Conservation (phyloP, 2,113 vertebrate species). For the Hemichromis elongatus region DNA sequence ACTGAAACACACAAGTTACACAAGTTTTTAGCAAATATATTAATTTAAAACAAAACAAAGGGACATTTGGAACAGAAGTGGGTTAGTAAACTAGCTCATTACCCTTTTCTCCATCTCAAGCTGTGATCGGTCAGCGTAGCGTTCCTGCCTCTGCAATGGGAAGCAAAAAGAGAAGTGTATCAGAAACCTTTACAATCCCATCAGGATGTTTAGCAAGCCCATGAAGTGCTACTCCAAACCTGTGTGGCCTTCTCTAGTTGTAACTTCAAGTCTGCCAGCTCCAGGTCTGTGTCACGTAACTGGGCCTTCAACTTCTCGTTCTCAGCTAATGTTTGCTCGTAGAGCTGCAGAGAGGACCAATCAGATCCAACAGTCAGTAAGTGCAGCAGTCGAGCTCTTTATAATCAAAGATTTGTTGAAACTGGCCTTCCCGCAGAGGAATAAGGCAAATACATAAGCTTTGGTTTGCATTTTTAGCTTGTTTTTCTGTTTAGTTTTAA, state of each 20-base stretch:
- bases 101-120: conserved; percentile 99
- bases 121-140: conserved; percentile 94
- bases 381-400: background rate
- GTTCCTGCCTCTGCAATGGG: conserved; percentile 89
- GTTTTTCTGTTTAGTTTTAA: background rate
- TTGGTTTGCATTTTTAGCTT: background rate
- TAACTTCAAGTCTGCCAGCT: conserved; percentile 91
- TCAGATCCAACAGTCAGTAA: background rate
- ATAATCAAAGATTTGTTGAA: background rate
- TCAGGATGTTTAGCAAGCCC: rapidly evolving
- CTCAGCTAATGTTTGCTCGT: conserved; percentile 95
- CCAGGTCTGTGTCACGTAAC: conserved; percentile 93
- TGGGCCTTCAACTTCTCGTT: conserved; percentile 97
- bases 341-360: conserved; percentile 76
- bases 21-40: background rate
- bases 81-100: conserved; percentile 32
- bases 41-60: background rate
- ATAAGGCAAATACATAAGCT: background rate
- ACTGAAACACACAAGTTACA: background rate
- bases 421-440: background rate
- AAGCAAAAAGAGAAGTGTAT: background rate
- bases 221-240: conserved; percentile 63
- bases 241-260: conserved; percentile 96
- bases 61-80: background rate
- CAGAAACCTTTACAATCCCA: rapidly evolving